Evolutionary conservation across 2,797 vertebrate species (phyloP).

Genomic region (Gallinago nigripennis): DNA sequence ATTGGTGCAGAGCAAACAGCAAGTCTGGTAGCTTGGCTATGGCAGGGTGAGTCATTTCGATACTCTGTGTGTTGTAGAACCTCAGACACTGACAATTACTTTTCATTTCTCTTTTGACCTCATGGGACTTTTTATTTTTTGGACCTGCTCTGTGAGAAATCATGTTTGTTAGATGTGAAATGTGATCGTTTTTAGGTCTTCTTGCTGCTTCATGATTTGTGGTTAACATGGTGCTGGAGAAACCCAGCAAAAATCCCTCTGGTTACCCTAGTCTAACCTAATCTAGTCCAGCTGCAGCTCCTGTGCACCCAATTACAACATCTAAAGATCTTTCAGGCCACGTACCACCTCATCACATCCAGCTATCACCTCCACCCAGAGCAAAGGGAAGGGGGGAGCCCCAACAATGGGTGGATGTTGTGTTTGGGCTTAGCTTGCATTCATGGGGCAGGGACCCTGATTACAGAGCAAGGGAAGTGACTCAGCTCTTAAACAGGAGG

Average conservation of each 20-base stretch:
- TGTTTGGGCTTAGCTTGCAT: background rate
- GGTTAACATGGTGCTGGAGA: conserved; percentile 16
- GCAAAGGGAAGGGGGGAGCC: background rate
- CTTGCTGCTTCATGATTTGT: conserved; percentile 28
- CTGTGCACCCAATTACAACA: background rate
- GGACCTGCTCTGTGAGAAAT: background rate
- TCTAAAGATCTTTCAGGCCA: background rate
- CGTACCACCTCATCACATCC: background rate
- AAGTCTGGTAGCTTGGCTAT: background rate
- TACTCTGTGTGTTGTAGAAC: background rate
- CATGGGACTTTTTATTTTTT: conserved; percentile 34
- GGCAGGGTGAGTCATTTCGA: conserved; percentile 28
- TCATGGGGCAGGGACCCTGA: background rate
- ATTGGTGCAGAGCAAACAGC: conserved; percentile 14
- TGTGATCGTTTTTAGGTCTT: background rate
- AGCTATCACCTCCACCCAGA: background rate
- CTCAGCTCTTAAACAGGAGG: background rate
- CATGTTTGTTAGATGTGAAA: conserved; percentile 19
- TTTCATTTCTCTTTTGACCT: conserved; percentile 45
- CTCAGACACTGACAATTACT: background rate
- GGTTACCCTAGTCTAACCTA: background rate
- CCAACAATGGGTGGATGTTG: background rate
- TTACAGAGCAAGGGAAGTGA: background rate
- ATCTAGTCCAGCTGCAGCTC: background rate
- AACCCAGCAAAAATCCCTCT: conserved; percentile 16